These are phyloP conservation scores for Villa cingulata DNA, from an alignment of 2,888 invertebrate genomes.

Conservation along the genomic window DNA sequence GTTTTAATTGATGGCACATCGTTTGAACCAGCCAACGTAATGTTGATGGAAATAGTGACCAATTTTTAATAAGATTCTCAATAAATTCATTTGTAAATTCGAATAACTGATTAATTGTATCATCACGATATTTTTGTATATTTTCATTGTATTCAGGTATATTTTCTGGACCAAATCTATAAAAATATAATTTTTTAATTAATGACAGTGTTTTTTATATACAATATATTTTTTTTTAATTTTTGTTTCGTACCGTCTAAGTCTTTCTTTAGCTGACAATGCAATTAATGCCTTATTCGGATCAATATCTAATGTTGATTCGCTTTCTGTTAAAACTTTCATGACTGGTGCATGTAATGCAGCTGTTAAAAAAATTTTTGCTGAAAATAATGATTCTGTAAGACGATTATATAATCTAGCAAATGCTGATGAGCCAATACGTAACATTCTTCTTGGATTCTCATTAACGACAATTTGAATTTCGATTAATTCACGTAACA, in stretches of 20 bases:
- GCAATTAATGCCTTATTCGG: slow-evolving; percentile 57
- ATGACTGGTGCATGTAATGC: slow-evolving; percentile 85
- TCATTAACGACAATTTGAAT: slow-evolving; percentile 57
- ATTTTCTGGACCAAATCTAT: slow-evolving; percentile 66
- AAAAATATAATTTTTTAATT: no score
- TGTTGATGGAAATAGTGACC: slow-evolving; percentile 81
- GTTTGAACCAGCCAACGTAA: slow-evolving; percentile 84
- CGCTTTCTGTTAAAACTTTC: slow-evolving; percentile 78
- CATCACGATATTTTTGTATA: slow-evolving; percentile 62
- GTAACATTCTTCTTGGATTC: slow-evolving; percentile 59
- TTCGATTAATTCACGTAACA: slow-evolving; percentile 53
- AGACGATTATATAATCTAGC: slow-evolving; percentile 74
- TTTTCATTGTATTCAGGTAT: slow-evolving; percentile 58
- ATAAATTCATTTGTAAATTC: slow-evolving; percentile 71
- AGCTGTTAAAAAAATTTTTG: slow-evolving; percentile 84
- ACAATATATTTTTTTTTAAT: no score
- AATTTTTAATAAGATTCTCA: slow-evolving; percentile 63
- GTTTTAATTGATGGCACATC: slow-evolving; percentile 54
- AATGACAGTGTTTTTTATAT: background rate
- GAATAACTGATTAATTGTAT: slow-evolving; percentile 65
- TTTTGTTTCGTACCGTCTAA: slow-evolving; percentile 43
- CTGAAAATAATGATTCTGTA: slow-evolving; percentile 78
- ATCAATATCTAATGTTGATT: slow-evolving; percentile 83
- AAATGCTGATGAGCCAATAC: slow-evolving; percentile 77
- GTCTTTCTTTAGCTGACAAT: slow-evolving; percentile 25